These are phyloP conservation scores for Hypena proboscidalis DNA, from an alignment of 2,888 invertebrate genomes.

Conservation along the genomic window DNA sequence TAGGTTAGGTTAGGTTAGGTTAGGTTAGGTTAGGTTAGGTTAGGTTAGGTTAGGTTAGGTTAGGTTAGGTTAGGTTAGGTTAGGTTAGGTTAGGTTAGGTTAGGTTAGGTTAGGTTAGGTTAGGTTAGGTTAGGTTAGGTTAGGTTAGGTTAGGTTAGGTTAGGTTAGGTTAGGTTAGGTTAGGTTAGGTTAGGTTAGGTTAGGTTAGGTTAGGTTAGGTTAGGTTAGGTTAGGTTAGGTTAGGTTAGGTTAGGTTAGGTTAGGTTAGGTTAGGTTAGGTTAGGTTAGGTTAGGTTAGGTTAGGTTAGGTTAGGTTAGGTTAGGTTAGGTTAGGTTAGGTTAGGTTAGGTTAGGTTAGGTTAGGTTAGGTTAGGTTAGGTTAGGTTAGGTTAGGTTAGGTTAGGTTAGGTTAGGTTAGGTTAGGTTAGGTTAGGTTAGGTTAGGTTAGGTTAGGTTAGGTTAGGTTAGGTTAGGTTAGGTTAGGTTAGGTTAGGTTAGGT, in stretches of 20 bases:
- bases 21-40: conserved; percentile 6
- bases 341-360: conserved; percentile 6
- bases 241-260: conserved; percentile 6
- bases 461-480: conserved; percentile 6
- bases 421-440: conserved; percentile 6
- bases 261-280: conserved; percentile 6
- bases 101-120: conserved; percentile 6
- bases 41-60: conserved; percentile 6
- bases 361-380: conserved; percentile 6
- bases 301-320: conserved; percentile 6
- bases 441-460: conserved; percentile 6
- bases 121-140: conserved; percentile 6
- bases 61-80: conserved; percentile 6
- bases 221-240: conserved; percentile 6
- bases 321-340: conserved; percentile 6
- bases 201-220: conserved; percentile 6
- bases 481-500: conserved; percentile 6
- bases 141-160: conserved; percentile 6
- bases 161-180: conserved; percentile 6
- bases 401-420: conserved; percentile 6
- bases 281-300: conserved; percentile 6
- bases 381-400: conserved; percentile 6
- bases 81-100: conserved; percentile 6
- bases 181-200: conserved; percentile 6
- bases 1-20: conserved; percentile 6